These are phyloP conservation scores for Tenrec ecaudatus DNA, from an alignment of 2,113 vertebrate species.

Conservation along the genomic window DNA sequence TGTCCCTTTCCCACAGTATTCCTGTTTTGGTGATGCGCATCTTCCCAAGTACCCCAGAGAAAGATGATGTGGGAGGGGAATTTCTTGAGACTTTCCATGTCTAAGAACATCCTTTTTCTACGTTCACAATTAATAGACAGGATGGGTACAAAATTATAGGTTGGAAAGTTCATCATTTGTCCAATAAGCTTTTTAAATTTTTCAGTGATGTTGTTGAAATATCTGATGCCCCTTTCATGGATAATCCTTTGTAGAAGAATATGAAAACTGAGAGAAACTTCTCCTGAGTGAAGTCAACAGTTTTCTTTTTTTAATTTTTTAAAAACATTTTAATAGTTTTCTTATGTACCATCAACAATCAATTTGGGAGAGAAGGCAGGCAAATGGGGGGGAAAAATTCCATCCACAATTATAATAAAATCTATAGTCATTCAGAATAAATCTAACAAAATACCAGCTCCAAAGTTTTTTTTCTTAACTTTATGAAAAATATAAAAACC, in stretches of 20 bases:
- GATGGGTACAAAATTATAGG: not conserved
- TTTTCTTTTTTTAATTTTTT: no score
- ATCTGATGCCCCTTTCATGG: not conserved
- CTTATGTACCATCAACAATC: not conserved
- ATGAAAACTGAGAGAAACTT: not conserved
- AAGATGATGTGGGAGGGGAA: not conserved
- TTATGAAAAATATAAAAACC: not conserved
- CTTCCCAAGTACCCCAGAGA: not conserved
- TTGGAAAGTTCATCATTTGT: not conserved
- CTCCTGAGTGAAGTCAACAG: not conserved
- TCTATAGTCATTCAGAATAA: not conserved
- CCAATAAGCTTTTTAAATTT: not conserved
- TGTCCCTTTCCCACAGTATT: not conserved
- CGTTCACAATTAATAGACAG: not conserved
- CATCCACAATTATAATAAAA: slow-evolving; percentile 7
- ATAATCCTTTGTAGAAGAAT: not conserved
- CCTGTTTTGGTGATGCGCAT: not conserved
- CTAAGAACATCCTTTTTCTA: not conserved
- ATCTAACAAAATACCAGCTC: not conserved
- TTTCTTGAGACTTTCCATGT: not conserved
- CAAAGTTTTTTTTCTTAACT: slow-evolving; percentile 3
- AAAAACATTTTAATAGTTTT: no score
- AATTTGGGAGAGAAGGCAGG: not conserved
- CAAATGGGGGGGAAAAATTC: not conserved
- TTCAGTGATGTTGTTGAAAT: slow-evolving; percentile 5